Percentiles rank a stretch among this genome's conserved stretches.
Conservation (phyloP, 2,113 vertebrate genomes). For the Raja brachyura region DNA sequence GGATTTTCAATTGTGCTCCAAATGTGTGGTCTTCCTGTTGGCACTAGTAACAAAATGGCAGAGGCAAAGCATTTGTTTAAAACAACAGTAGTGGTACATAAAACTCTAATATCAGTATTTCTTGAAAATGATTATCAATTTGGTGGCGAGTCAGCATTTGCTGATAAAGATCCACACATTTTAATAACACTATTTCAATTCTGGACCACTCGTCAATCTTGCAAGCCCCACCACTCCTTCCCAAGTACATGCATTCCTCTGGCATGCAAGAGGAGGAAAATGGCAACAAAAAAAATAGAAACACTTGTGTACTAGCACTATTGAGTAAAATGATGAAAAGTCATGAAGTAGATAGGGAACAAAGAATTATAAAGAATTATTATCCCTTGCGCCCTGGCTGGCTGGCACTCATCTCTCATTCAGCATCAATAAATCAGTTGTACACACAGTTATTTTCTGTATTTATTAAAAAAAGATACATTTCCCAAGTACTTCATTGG, state of each 20-base stretch:
- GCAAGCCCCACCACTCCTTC: neutral
- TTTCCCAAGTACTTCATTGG: too few relatives aligned
- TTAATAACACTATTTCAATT: neutral
- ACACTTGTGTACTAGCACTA: too few relatives aligned
- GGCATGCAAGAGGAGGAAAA: too few relatives aligned
- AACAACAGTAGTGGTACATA: neutral
- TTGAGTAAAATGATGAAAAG: too few relatives aligned
- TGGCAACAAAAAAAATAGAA: too few relatives aligned
- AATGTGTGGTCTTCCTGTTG: slow-evolving; percentile 64
- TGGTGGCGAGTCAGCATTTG: neutral
- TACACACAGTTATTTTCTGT: too few relatives aligned
- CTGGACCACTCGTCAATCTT: neutral
- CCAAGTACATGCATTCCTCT: neutral
- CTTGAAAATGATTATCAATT: neutral
- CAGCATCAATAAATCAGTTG: too few relatives aligned
- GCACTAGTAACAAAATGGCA: slow-evolving; percentile 56
- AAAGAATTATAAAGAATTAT: too few relatives aligned
- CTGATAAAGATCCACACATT: neutral
- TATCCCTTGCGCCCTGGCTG: too few relatives aligned
- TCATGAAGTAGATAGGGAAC: too few relatives aligned
- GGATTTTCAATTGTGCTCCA: slow-evolving; percentile 60
- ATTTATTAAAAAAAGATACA: too few relatives aligned
- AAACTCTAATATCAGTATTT: neutral
- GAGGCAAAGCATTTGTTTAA: neutral
- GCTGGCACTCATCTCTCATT: too few relatives aligned